These are phyloP conservation scores for Hycleus cichorii DNA, from an alignment of 1,140 invertebrate species.

Conservation along the genomic window DNA sequence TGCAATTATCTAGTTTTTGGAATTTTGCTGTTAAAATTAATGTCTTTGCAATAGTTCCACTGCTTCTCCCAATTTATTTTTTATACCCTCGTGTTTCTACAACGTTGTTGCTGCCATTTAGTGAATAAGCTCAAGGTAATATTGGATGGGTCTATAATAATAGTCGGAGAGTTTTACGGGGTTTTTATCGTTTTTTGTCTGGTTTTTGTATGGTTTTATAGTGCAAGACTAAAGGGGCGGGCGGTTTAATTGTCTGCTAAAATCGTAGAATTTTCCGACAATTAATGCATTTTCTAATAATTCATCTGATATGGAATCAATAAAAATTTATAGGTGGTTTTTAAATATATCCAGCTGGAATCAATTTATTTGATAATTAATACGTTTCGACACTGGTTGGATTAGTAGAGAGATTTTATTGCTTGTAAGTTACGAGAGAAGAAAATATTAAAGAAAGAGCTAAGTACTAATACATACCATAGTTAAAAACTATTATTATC, in stretches of 20 bases:
- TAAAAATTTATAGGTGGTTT: conserved; percentile 9
- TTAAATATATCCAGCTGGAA: conserved; percentile 3
- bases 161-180: neutral
- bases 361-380: conserved; percentile 14
- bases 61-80: too few relatives aligned
- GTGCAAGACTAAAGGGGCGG: neutral
- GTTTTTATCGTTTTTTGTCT: conserved; percentile 12
- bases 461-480: too few relatives aligned
- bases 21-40: too few relatives aligned
- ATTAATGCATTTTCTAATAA: conserved; percentile 7
- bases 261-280: neutral
- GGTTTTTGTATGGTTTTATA: neutral
- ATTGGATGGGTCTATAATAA: conserved; percentile 9
- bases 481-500: too few relatives aligned
- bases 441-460: too few relatives aligned
- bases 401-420: too few relatives aligned
- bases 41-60: too few relatives aligned
- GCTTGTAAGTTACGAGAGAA: too few relatives aligned
- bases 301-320: conserved; percentile 7
- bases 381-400: conserved; percentile 11
- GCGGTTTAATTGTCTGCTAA: too few relatives aligned
- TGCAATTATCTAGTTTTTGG: too few relatives aligned
- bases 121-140: neutral
- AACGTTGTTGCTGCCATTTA: too few relatives aligned
- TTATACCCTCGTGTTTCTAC: too few relatives aligned